phyloP scores from a whole-genome alignment of 2,888 invertebrate species.

The Phortica magna region DNA sequence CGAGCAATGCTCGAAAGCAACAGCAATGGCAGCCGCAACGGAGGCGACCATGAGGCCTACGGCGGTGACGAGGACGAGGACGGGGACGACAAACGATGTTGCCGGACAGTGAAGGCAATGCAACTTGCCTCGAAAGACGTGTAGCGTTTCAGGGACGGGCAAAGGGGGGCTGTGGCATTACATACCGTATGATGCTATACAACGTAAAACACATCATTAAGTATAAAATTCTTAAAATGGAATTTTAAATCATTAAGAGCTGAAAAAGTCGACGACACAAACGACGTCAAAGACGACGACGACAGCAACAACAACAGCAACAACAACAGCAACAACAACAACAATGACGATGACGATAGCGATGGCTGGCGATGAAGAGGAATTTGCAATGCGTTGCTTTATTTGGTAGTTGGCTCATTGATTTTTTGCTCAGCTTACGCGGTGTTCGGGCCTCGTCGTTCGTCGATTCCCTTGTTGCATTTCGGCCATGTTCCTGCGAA shows the following conservation, averaged over 20 bases:
- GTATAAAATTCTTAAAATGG: constrained; percentile 79
- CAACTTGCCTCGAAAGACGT: not conserved
- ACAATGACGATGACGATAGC: constrained; percentile 36
- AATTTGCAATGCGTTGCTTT: constrained; percentile 73
- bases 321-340: constrained; percentile 31
- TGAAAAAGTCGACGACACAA: constrained; percentile 53
- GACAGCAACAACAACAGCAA: constrained; percentile 35
- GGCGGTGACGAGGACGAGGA: too few species aligned
- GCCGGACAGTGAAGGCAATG: constrained; percentile 33
- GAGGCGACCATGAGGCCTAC: too few species aligned
- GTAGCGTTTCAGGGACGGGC: not conserved
- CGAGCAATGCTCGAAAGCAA: constrained; percentile 28
- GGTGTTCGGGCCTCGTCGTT: not conserved
- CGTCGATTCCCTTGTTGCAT: constrained; percentile 19
- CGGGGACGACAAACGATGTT: constrained; percentile 53
- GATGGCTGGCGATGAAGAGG: constrained; percentile 48
- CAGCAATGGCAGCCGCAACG: constrained; percentile 41
- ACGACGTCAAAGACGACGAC: constrained; percentile 48
- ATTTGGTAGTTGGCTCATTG: constrained; percentile 60
- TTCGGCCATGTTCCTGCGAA: constrained; percentile 46
- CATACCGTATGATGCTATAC: constrained; percentile 62
- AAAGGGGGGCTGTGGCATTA: constrained; percentile 15
- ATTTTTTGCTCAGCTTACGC: not conserved
- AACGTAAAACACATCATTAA: constrained; percentile 79
- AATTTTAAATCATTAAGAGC: constrained; percentile 77